These are phyloP conservation scores for Myodes glareolus DNA, from an alignment of 2,113 vertebrate genomes.

Conservation along the genomic window DNA sequence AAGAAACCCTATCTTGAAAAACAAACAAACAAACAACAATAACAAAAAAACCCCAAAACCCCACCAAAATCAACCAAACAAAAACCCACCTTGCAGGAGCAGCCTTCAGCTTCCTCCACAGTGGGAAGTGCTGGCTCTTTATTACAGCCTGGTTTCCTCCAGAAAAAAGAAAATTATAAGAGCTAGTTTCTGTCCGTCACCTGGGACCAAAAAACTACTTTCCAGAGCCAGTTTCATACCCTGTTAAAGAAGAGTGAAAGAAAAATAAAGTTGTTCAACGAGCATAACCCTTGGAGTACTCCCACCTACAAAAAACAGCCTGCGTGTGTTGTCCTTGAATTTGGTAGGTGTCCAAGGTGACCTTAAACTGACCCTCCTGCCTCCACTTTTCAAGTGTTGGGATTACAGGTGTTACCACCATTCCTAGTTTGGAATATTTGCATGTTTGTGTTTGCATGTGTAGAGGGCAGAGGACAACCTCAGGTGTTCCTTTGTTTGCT, in stretches of 20 bases:
- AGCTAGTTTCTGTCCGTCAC: neutral
- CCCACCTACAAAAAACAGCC: neutral
- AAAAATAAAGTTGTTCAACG: neutral
- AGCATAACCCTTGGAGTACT: neutral
- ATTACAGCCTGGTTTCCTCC: neutral
- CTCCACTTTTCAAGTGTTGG: neutral
- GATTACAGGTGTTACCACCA: neutral
- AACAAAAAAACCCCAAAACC: no score
- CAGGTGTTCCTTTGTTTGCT: neutral
- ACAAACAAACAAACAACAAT: no score
- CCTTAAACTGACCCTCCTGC: neutral
- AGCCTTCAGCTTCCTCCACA: neutral
- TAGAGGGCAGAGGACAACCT: neutral
- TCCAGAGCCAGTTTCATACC: neutral
- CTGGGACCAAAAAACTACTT: neutral
- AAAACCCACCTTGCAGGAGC: no score
- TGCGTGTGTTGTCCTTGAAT: neutral
- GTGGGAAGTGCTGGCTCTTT: neutral
- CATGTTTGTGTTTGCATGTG: neutral
- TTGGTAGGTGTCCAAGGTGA: neutral
- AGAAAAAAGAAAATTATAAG: neutral
- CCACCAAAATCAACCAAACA: no score
- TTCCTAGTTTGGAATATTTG: no score
- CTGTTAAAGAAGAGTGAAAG: neutral
- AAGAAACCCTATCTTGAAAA: no score